Conservation (phyloP, 2,797 vertebrate genomes). For the Bovichtus diacanthus region DNA sequence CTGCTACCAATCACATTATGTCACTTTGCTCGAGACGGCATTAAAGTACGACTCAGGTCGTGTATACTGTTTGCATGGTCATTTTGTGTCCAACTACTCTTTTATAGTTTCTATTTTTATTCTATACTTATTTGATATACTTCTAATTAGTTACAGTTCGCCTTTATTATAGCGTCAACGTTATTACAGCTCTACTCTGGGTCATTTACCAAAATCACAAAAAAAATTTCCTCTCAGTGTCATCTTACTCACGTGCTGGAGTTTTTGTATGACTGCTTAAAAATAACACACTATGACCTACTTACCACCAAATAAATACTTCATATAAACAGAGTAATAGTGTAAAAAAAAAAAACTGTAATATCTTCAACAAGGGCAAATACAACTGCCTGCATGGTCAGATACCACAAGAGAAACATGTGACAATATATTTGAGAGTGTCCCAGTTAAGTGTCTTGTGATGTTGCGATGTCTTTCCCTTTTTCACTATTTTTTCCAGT, state of each 20-base stretch:
- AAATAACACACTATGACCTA: neutral
- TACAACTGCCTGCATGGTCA: neutral
- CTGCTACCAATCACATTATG: neutral
- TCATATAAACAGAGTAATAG: neutral
- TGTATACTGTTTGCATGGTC: neutral
- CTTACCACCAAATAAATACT: neutral
- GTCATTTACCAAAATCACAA: neutral
- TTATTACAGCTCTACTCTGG: neutral
- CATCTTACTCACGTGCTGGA: neutral
- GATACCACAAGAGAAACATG: neutral
- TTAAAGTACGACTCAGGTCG: neutral
- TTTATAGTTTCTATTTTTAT: too few relatives aligned
- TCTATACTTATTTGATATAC: too few relatives aligned
- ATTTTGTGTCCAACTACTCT: too few relatives aligned
- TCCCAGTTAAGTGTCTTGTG: neutral
- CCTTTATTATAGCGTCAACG: neutral
- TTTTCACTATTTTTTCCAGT: slow-evolving; percentile 20
- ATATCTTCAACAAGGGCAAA: neutral
- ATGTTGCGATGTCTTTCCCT: slow-evolving; percentile 5
- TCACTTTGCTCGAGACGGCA: neutral
- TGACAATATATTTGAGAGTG: neutral
- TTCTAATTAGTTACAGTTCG: too few relatives aligned
- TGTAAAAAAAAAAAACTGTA: too few relatives aligned
- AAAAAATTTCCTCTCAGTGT: neutral
- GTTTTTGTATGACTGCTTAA: neutral